phyloP scores from a whole-genome alignment of 2,113 vertebrate genomes.

The Tenrec ecaudatus region DNA sequence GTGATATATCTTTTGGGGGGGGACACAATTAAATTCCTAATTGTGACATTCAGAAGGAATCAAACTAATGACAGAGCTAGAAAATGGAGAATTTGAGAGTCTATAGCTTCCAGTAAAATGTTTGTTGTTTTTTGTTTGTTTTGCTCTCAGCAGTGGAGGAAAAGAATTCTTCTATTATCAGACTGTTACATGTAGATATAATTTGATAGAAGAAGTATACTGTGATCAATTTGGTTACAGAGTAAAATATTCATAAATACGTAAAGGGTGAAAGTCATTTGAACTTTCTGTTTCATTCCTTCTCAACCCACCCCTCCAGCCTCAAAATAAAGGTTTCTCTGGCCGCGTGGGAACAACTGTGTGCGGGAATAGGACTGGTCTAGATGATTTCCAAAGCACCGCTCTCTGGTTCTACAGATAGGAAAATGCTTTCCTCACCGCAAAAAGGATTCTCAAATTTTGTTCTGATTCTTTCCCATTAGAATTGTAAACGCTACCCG shows the following conservation, averaged over 20 bases:
- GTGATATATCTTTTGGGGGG: background rate
- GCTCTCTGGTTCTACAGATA: too few relatives aligned
- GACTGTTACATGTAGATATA: too few relatives aligned
- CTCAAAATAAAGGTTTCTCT: background rate
- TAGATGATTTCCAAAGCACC: fast-evolving
- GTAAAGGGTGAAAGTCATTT: background rate
- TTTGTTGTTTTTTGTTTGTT: too few relatives aligned
- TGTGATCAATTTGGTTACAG: background rate
- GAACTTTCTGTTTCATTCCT: background rate
- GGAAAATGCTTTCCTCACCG: background rate
- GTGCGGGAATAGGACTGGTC: fast-evolving
- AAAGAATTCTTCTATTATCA: background rate
- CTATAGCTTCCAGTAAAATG: background rate
- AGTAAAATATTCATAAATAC: background rate
- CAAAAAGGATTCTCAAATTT: fast-evolving
- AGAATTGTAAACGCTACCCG: too few relatives aligned
- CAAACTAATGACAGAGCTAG: fast-evolving
- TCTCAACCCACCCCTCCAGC: background rate
- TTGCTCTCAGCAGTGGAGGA: background rate
- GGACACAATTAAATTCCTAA: background rate
- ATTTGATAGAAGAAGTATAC: background rate
- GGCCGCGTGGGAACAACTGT: background rate
- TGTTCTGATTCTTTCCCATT: background rate
- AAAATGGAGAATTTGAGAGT: fast-evolving
- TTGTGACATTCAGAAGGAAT: background rate